Percentiles rank a stretch among this genome's conserved stretches.
Evolutionary conservation across 1,140 invertebrate species (phyloP).

Genomic region (Linepithema humile): DNA sequence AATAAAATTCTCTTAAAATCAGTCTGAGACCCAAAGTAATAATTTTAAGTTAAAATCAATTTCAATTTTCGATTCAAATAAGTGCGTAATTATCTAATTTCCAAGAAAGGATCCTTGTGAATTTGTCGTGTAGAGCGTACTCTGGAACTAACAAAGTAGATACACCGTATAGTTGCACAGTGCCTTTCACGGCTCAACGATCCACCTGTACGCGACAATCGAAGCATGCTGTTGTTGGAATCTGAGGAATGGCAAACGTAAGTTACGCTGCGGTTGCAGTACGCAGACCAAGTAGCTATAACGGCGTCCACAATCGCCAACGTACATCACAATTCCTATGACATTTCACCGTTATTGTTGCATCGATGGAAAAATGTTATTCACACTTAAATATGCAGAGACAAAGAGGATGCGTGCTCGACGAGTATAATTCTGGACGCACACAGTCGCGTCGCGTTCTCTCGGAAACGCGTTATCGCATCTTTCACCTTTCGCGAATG

Average conservation of each 20-base stretch:
- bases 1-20: background rate
- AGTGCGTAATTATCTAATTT: background rate
- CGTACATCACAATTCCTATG: background rate
- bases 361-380: background rate
- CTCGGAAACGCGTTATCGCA: no score
- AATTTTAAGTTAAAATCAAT: background rate
- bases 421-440: background rate
- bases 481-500: no score
- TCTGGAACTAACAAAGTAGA: background rate
- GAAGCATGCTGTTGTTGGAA: constrained; percentile 64
- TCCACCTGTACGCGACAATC: constrained; percentile 65
- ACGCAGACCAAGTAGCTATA: background rate
- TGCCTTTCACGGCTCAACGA: constrained; percentile 45
- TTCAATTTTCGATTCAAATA: background rate
- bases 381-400: background rate
- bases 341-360: background rate
- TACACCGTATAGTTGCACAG: background rate
- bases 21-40: no score
- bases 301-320: background rate
- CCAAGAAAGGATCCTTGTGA: background rate
- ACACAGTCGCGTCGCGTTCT: background rate
- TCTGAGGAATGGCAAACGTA: constrained; percentile 47
- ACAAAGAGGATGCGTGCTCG: background rate
- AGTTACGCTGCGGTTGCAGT: constrained; percentile 8
- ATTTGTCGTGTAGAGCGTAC: background rate